These are phyloP conservation scores for Amaurobius ferox DNA, from an alignment of 2,888 invertebrate genomes.

Conservation along the genomic window DNA sequence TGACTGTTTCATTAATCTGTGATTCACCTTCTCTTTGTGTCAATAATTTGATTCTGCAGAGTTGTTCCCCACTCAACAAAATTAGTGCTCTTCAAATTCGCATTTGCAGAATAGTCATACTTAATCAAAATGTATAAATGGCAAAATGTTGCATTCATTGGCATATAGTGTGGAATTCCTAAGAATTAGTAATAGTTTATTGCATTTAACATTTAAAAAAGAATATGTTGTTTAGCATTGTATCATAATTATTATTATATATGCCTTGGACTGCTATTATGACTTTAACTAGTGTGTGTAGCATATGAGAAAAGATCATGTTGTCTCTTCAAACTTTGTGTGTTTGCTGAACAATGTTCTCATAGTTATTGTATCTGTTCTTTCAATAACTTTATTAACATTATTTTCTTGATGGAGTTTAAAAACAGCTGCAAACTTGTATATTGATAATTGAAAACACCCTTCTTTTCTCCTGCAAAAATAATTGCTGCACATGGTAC, in stretches of 20 bases:
- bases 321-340: neutral
- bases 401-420: no score
- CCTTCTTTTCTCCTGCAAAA: conserved; percentile 7
- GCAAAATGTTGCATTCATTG: conserved; percentile 5
- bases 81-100: neutral
- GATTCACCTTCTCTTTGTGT: neutral
- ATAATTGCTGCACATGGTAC: conserved; percentile 66
- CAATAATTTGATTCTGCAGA: neutral
- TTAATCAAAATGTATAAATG: conserved; percentile 14
- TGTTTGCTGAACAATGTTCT: neutral
- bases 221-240: conserved; percentile 9
- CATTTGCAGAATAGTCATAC: neutral
- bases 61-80: neutral
- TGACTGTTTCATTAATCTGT: neutral
- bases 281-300: conserved; percentile 2
- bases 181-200: neutral
- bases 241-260: conserved; percentile 18
- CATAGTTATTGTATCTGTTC: neutral
- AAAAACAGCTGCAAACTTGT: neutral
- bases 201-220: conserved; percentile 1
- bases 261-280: conserved; percentile 16
- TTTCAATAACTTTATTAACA: neutral
- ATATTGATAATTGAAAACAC: neutral
- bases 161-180: neutral
- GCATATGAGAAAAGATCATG: conserved; percentile 6